A percentile compares a stretch with the other conserved stretches of the same genome.
These are phyloP conservation scores for Mylabris sibirica DNA, from an alignment of 2,888 invertebrate genomes.

Conservation along the genomic window DNA sequence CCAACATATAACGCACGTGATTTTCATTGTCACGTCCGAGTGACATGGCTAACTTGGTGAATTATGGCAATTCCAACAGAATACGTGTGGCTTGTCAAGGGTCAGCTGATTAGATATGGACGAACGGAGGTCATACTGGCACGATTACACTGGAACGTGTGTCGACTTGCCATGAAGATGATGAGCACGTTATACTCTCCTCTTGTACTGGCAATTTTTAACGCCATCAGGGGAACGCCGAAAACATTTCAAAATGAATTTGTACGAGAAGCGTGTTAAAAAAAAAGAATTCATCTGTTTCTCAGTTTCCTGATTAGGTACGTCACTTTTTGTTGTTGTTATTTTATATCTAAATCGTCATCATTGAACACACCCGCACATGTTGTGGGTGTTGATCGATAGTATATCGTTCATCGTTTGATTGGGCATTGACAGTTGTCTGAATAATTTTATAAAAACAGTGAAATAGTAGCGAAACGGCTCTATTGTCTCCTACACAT, in stretches of 20 bases:
- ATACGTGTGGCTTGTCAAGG: slow-evolving; percentile 59
- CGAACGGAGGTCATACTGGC: slow-evolving; percentile 53
- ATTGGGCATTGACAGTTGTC: neutral
- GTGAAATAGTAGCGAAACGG: slow-evolving; percentile 19
- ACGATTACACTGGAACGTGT: slow-evolving; percentile 54
- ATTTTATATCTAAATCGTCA: neutral
- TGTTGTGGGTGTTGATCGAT: neutral
- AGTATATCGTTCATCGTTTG: neutral
- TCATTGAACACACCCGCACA: slow-evolving; percentile 3
- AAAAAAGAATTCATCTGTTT: neutral
- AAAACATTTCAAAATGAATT: neutral
- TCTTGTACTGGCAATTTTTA: slow-evolving; percentile 7
- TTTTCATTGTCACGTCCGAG: slow-evolving; percentile 57
- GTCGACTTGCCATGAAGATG: slow-evolving; percentile 40
- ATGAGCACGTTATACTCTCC: slow-evolving; percentile 23
- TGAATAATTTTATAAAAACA: neutral
- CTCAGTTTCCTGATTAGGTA: neutral
- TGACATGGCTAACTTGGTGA: slow-evolving; percentile 57
- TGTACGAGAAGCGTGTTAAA: neutral
- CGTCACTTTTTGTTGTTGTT: neutral
- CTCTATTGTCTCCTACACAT: slow-evolving; percentile 36
- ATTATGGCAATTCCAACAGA: slow-evolving; percentile 52
- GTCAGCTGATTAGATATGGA: slow-evolving; percentile 58
- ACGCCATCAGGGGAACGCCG: slow-evolving; percentile 10
- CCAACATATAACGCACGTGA: slow-evolving; percentile 47